A percentile compares a stretch with the other conserved stretches of the same genome.
Evolutionary conservation across 1,140 invertebrate genomes (phyloP).

Genomic region (Drosophila burlai): DNA sequence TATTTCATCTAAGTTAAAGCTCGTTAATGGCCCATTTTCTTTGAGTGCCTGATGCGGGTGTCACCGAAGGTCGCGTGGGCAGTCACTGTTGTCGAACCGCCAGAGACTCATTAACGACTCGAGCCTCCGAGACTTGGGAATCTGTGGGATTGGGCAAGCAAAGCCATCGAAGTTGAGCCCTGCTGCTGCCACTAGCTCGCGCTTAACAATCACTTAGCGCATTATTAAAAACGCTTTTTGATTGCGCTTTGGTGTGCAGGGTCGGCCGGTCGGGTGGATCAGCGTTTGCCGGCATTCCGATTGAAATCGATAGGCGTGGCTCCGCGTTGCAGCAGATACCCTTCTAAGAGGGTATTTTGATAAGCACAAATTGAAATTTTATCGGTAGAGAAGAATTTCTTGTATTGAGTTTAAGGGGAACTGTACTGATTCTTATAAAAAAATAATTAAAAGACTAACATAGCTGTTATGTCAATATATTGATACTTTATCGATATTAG

Average conservation of each 20-base stretch:
- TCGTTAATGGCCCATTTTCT: background rate
- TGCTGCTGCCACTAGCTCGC: conserved; percentile 20
- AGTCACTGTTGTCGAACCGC: conserved; percentile 25
- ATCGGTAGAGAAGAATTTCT: too few species aligned
- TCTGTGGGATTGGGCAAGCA: conserved; percentile 37
- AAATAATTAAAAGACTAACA: too few species aligned
- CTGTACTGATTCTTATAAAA: too few species aligned
- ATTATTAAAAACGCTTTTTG: conserved; percentile 83
- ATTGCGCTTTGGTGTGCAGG: conserved; percentile 76
- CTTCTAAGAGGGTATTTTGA: background rate
- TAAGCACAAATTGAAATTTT: background rate
- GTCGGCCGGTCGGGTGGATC: conserved; percentile 13
- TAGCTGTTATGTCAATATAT: too few species aligned
- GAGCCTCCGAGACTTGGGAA: conserved; percentile 8
- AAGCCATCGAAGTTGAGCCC: conserved; percentile 18
- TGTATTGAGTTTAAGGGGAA: background rate
- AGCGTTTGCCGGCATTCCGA: conserved; percentile 8
- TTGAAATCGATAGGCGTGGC: conserved; percentile 72
- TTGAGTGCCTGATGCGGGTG: conserved; percentile 38
- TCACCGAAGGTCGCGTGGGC: conserved; percentile 70
- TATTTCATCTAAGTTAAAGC: background rate
- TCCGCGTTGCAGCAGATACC: conserved; percentile 6
- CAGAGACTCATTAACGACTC: conserved; percentile 57
- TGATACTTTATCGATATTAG: too few species aligned
- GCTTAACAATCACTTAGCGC: conserved; percentile 82